Evolutionary conservation across 2,113 vertebrate genomes (phyloP), one percentile per base, ranked within the genome.

Genomic region (Aldabrachelys gigantea): DNA sequence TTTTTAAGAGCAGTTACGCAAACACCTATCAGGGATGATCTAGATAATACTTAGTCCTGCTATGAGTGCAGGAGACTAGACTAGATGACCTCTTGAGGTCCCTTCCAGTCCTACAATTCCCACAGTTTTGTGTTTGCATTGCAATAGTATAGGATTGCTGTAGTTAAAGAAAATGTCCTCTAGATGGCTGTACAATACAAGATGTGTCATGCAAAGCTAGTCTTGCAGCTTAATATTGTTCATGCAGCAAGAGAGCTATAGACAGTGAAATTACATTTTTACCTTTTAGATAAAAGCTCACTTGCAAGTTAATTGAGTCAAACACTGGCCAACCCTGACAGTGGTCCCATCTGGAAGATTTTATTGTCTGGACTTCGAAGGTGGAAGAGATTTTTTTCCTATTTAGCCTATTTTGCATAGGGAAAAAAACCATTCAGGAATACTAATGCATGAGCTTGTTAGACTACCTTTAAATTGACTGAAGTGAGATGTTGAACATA

Each of bases 111-210:
- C 11, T 62, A 29, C 27, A 10, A 62, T 38, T 31, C n/a, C 16
- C 83, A 56, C 25, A 38, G 85, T 86, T 78, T 19, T 47, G 53
- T 31, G 4, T 52, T 85, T 88, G 75, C 56, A 81, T 75, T 44
- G 76, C 78, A 88, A 10, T 12, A 56, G 38, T 0, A 0, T 62
- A 54, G 53, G 75, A 87, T 1, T 1, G 0, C 17, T 49, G 14
- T 5, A 80, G 29, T 82, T 90, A 85, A 41, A 47, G 19, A 53
- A 49, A 72, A 76, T 47, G 76, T 14, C 97, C 97, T 94, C 92
- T 97, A 97, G 97, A 52, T 98, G 97, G 97, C 97, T 95, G 93
- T 90, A 88, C 85, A 97, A 59, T 88, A 96, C 95, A 95, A 92
- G 78, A 85, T 90, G 17, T 21, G 35, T 17, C 44, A 2, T 1